phyloP scores from a whole-genome alignment of 2,888 invertebrate genomes.

The Hypselothyrea guttata region DNA sequence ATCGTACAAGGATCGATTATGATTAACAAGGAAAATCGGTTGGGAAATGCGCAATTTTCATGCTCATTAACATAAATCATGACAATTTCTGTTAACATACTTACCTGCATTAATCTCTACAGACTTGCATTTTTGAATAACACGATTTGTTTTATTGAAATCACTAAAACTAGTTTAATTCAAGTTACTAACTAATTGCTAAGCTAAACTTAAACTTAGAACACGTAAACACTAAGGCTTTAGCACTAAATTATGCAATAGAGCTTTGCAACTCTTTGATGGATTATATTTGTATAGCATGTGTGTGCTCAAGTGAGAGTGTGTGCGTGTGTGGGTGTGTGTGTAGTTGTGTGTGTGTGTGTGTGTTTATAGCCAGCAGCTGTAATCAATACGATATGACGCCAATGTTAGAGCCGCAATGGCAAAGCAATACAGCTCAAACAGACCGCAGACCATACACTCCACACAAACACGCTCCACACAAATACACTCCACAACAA shows the following conservation, averaged over 20 bases:
- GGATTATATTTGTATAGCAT: slow-evolving; percentile 26
- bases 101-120: slow-evolving; percentile 1
- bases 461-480: not conserved
- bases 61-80: not conserved
- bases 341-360: slow-evolving; percentile 12
- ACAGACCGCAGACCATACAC: slow-evolving; percentile 42
- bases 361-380: slow-evolving; percentile 35
- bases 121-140: slow-evolving; percentile 16
- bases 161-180: slow-evolving; percentile 40
- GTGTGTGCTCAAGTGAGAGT: slow-evolving; percentile 2
- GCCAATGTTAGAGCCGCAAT: slow-evolving; percentile 31
- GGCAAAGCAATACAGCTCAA: slow-evolving; percentile 51
- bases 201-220: slow-evolving; percentile 38
- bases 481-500: too few species aligned
- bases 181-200: slow-evolving; percentile 33
- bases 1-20: too few species aligned
- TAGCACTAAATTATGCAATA: slow-evolving; percentile 53
- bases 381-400: slow-evolving; percentile 41
- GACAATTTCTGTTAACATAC: not conserved
- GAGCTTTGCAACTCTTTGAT: slow-evolving; percentile 36
- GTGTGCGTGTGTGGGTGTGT: slow-evolving; percentile 7
- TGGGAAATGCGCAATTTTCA: too few species aligned
- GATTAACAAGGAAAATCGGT: too few species aligned
- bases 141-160: slow-evolving; percentile 15
- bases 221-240: slow-evolving; percentile 77